These are phyloP conservation scores for Plecturocebus donacophilus DNA, from an alignment of 2,113 vertebrate genomes.

Conservation along the genomic window DNA sequence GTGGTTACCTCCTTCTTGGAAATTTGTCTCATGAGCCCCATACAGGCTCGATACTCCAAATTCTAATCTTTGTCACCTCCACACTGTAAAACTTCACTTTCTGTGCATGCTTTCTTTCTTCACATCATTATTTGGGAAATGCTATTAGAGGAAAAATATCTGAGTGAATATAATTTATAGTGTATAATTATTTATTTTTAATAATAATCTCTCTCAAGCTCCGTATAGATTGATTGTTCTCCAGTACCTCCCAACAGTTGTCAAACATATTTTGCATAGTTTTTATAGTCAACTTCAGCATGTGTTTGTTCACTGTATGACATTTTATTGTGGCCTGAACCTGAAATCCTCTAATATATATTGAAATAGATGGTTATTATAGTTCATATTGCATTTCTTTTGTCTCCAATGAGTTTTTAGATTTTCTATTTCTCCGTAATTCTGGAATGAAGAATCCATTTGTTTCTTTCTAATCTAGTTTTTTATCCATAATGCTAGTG, in stretches of 20 bases:
- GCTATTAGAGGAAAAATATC: not conserved
- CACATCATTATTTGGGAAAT: not conserved
- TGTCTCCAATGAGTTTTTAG: slow-evolving; percentile 37
- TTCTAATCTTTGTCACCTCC: not conserved
- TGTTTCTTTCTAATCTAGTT: slow-evolving; percentile 35
- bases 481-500: slow-evolving; percentile 40
- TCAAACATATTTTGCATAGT: not conserved
- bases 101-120: not conserved
- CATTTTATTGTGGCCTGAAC: not conserved
- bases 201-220: not conserved
- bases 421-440: slow-evolving; percentile 1
- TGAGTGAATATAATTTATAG: not conserved
- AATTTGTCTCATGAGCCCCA: not conserved
- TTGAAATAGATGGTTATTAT: not conserved
- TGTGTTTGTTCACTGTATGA: not conserved
- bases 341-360: not conserved
- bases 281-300: not conserved
- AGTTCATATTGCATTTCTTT: not conserved
- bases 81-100: not conserved
- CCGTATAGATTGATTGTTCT: not conserved
- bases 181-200: not conserved
- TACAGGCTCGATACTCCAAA: accelerated
- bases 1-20: not conserved
- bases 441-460: slow-evolving; percentile 51
- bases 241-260: not conserved